Evolutionary conservation across 2,888 invertebrate species (phyloP).

Genomic region (Drosophila mercatorum): DNA sequence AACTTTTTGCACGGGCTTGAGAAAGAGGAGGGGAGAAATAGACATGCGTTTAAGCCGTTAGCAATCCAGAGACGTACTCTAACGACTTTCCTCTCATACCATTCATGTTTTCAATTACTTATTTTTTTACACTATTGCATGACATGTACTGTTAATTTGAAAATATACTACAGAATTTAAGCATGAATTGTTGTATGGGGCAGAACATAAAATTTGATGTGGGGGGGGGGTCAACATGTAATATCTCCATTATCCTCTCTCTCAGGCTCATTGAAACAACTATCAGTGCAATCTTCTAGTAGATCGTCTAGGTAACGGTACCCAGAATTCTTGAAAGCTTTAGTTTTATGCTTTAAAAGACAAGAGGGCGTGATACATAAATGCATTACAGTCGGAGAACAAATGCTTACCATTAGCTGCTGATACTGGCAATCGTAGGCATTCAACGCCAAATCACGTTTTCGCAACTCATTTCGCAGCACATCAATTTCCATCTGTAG

Average conservation of each 20-base stretch:
- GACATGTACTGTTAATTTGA: constrained; percentile 47
- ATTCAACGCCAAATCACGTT: constrained; percentile 70
- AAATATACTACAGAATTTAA: constrained; percentile 43
- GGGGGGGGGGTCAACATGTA: constrained; percentile 37
- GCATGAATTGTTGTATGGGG: constrained; percentile 6
- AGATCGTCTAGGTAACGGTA: constrained; percentile 65
- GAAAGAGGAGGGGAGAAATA: constrained; percentile 42
- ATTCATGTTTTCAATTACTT: not conserved
- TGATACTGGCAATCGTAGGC: constrained; percentile 76
- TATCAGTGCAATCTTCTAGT: constrained; percentile 57
- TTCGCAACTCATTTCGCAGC: constrained; percentile 68
- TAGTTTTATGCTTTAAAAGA: constrained; percentile 52
- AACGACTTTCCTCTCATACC: constrained; percentile 57
- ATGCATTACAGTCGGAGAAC: constrained; percentile 1
- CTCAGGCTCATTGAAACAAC: constrained; percentile 40
- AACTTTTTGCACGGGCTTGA: constrained; percentile 13
- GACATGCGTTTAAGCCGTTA: constrained; percentile 20
- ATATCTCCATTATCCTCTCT: constrained; percentile 51
- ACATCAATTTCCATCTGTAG: constrained; percentile 69
- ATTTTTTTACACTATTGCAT: constrained; percentile 5
- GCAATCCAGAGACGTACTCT: constrained; percentile 40
- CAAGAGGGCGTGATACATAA: constrained; percentile 12
- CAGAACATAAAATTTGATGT: constrained; percentile 9
- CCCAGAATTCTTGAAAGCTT: constrained; percentile 59
- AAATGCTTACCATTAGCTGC: constrained; percentile 59